phyloP scores from a whole-genome alignment of 2,888 invertebrate genomes.

The Leptopterna dolabrata region DNA sequence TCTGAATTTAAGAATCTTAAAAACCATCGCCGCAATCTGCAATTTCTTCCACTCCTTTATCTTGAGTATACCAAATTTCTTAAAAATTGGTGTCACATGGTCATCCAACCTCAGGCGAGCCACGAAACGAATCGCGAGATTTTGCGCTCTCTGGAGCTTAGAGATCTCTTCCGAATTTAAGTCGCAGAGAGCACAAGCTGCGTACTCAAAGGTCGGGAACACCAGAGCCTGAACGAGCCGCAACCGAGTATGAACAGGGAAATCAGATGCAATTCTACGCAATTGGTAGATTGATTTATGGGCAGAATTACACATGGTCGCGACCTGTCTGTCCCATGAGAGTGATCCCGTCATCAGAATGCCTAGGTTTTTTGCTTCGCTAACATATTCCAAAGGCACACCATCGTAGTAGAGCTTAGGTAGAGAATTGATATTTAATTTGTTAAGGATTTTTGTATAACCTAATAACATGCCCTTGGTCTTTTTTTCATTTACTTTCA shows the following conservation, averaged over 20 bases:
- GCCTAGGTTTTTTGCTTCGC: background rate
- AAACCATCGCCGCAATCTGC: background rate
- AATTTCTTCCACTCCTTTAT: background rate
- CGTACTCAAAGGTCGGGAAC: background rate
- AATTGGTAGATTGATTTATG: background rate
- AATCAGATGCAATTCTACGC: background rate
- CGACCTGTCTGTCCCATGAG: background rate
- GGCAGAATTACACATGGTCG: background rate
- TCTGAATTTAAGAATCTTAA: background rate
- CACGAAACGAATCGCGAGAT: background rate
- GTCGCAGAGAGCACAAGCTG: background rate
- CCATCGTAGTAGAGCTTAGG: background rate
- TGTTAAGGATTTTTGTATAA: background rate
- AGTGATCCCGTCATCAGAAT: background rate
- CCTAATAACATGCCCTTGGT: background rate
- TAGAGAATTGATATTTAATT: background rate
- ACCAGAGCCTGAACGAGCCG: background rate
- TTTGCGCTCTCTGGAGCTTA: conserved; percentile 15
- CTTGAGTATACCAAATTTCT: background rate
- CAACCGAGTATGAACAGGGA: background rate
- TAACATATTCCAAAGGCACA: background rate
- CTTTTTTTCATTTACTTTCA: background rate
- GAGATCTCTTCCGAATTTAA: background rate
- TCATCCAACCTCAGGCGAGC: background rate
- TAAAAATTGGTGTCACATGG: background rate